These are phyloP conservation scores for Phaenicophaeus curvirostris DNA, from an alignment of 2,797 vertebrate genomes.

Conservation along the genomic window DNA sequence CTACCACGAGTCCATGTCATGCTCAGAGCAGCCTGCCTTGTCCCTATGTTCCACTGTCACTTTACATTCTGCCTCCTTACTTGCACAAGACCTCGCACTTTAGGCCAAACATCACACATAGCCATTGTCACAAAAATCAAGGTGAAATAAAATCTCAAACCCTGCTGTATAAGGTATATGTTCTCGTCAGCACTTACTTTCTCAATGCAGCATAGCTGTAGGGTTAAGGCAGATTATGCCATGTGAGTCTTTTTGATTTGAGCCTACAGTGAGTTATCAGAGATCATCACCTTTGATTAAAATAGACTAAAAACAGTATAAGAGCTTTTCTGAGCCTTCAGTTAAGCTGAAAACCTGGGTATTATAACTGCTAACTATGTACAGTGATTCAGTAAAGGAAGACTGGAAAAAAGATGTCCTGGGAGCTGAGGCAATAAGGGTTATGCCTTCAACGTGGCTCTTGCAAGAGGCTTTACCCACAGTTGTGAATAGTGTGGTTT, in stretches of 20 bases:
- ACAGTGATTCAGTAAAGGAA: background rate
- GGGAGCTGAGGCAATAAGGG: background rate
- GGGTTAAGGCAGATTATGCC: background rate
- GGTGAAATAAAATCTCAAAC: background rate
- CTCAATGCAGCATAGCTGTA: background rate
- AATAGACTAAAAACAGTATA: background rate
- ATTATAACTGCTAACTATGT: background rate
- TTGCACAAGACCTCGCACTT: background rate
- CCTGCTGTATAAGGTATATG: background rate
- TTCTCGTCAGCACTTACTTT: background rate
- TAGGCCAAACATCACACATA: background rate
- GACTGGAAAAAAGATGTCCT: background rate
- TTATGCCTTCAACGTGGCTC: accelerated
- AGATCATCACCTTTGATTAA: background rate
- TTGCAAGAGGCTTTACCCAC: background rate
- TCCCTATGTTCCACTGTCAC: accelerated
- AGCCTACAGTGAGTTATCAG: background rate
- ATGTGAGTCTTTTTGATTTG: background rate
- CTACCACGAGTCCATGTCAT: accelerated
- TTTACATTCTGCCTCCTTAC: background rate
- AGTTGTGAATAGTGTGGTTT: background rate
- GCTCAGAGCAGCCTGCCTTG: background rate
- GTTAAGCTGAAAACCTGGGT: background rate
- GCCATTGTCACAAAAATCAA: background rate
- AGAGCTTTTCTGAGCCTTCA: background rate